These are phyloP conservation scores for Heterodera schachtii DNA, from an alignment of 1,140 invertebrate genomes.

Conservation along the genomic window DNA sequence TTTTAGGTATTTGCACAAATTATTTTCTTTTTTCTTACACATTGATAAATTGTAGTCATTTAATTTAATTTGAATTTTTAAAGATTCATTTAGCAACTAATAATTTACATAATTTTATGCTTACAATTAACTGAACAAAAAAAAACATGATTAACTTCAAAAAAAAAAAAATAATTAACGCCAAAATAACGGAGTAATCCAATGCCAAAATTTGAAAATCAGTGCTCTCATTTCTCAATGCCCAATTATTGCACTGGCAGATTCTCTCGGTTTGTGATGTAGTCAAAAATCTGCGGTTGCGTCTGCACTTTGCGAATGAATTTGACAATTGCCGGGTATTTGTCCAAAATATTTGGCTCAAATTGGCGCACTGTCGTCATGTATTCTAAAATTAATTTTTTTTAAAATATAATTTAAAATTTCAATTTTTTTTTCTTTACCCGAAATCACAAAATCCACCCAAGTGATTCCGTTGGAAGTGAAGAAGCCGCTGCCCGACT, in stretches of 20 bases:
- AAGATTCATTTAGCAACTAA: no score
- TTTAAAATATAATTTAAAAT: neutral
- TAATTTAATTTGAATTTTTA: no score
- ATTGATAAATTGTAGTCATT: no score
- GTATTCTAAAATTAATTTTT: conserved; percentile 22
- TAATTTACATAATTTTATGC: no score
- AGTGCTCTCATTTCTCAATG: neutral
- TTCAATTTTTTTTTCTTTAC: neutral
- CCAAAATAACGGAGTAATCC: neutral
- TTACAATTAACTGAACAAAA: no score
- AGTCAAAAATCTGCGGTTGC: conserved; percentile 37
- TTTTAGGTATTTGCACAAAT: no score
- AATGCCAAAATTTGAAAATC: neutral
- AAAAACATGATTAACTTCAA: no score
- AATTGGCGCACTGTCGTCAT: conserved; percentile 40
- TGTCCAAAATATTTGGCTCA: conserved; percentile 39
- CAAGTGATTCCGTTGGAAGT: conserved; percentile 33
- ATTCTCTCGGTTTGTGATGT: conserved; percentile 38
- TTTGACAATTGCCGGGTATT: conserved; percentile 38
- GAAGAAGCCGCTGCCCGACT: conserved; percentile 41
- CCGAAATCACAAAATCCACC: conserved; percentile 39
- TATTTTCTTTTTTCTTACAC: no score
- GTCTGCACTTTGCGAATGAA: conserved; percentile 38
- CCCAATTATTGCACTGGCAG: conserved; percentile 15
- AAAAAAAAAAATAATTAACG: neutral